These are phyloP conservation scores for Strigamia maritima DNA, from an alignment of 2,888 invertebrate genomes.

Conservation along the genomic window DNA sequence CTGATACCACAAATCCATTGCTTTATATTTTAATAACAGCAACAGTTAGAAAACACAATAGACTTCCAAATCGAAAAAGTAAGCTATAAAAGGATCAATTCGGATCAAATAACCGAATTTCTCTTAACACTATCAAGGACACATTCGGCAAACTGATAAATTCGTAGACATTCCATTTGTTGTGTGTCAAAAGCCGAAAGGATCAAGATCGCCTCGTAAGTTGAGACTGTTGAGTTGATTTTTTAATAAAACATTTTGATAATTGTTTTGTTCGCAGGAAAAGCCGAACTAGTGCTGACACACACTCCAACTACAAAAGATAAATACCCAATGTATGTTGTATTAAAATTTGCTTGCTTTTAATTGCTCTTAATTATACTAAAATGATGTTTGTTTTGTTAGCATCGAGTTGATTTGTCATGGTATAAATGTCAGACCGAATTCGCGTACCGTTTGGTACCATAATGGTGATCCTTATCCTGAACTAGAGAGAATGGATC, in stretches of 20 bases:
- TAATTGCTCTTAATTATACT: too few relatives aligned
- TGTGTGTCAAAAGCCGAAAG: not conserved
- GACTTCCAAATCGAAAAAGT: not conserved
- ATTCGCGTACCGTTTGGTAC: not conserved
- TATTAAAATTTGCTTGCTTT: too few relatives aligned
- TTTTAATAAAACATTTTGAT: not conserved
- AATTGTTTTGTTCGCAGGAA: not conserved
- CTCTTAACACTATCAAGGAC: not conserved
- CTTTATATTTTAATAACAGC: not conserved
- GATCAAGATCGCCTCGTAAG: not conserved
- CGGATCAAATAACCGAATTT: not conserved
- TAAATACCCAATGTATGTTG: not conserved
- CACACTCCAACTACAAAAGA: not conserved
- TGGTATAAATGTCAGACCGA: not conserved
- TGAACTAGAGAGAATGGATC: not conserved
- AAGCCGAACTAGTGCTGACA: not conserved
- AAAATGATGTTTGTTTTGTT: not conserved
- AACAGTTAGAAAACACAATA: not conserved
- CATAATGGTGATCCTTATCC: constrained; percentile 1
- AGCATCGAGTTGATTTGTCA: not conserved
- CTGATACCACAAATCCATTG: not conserved
- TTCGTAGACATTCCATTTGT: not conserved
- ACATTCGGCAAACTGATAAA: not conserved
- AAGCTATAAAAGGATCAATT: not conserved
- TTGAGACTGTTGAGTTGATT: not conserved